phyloP scores from a whole-genome alignment of 2,797 vertebrate species.

The Dendrocincla fuliginosa region DNA sequence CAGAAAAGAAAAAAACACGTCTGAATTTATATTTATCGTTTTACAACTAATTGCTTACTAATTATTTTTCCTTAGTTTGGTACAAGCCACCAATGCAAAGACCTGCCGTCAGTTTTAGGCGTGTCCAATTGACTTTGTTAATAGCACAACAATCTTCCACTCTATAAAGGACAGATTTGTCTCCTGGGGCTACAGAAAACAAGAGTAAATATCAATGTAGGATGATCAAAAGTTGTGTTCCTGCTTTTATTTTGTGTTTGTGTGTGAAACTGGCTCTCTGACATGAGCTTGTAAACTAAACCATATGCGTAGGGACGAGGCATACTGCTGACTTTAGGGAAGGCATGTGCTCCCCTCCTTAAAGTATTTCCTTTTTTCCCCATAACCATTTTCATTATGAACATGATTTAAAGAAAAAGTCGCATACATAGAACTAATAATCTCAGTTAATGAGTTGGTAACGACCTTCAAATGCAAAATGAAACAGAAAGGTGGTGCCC shows the following conservation, averaged over 20 bases:
- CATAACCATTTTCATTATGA: background rate
- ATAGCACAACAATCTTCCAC: background rate
- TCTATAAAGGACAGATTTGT: slow-evolving; percentile 45
- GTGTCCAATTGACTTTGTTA: background rate
- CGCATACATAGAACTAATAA: background rate
- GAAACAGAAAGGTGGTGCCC: background rate
- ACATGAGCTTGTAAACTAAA: slow-evolving; percentile 15
- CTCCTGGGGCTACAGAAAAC: slow-evolving; percentile 58
- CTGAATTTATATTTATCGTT: slow-evolving; percentile 23
- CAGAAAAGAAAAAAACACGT: background rate
- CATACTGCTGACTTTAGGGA: background rate
- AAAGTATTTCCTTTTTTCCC: background rate
- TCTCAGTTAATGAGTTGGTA: background rate
- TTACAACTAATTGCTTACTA: slow-evolving; percentile 24
- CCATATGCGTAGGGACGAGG: background rate
- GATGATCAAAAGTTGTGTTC: slow-evolving; percentile 38
- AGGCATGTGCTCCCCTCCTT: background rate
- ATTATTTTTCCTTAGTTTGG: slow-evolving; percentile 21
- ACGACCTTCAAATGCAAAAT: background rate
- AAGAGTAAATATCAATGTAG: slow-evolving; percentile 58
- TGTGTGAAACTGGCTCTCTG: slow-evolving; percentile 11
- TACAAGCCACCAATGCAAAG: background rate
- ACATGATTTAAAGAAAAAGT: background rate
- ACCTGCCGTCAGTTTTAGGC: background rate
- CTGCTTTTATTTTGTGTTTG: slow-evolving; percentile 43